Evolutionary conservation across 2,888 invertebrate genomes (phyloP).

Genomic region (Standfussiana lucernea): DNA sequence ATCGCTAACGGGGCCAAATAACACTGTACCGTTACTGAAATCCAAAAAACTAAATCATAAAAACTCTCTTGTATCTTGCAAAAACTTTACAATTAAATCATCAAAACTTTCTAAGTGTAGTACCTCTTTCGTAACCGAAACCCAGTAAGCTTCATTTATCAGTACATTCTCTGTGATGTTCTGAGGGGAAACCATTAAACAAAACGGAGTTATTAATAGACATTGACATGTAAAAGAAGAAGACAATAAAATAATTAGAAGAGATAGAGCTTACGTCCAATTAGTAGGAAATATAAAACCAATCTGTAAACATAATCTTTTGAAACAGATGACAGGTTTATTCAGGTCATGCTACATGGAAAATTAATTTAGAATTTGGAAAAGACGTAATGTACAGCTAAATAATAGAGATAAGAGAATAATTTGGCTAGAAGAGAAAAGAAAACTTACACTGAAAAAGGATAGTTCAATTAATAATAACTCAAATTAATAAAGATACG

Average conservation of each 20-base stretch:
- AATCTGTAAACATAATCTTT: constrained; percentile 85
- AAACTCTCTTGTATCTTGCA: constrained; percentile 90
- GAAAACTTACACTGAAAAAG: constrained; percentile 42
- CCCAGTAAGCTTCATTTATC: constrained; percentile 98
- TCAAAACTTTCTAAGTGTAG: constrained; percentile 92
- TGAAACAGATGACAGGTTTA: constrained; percentile 75
- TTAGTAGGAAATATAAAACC: constrained; percentile 84
- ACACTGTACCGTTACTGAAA: constrained; percentile 90
- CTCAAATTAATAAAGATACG: constrained; percentile 42
- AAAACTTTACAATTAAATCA: constrained; percentile 90
- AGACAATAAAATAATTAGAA: constrained; percentile 74
- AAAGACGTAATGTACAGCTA: constrained; percentile 70
- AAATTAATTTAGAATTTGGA: constrained; percentile 82
- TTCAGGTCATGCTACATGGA: constrained; percentile 81
- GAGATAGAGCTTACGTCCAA: constrained; percentile 86
- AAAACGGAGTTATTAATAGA: constrained; percentile 89
- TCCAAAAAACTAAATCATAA: constrained; percentile 91
- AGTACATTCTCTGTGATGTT: constrained; percentile 98
- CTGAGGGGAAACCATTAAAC: constrained; percentile 94
- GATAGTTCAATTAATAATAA: constrained; percentile 42
- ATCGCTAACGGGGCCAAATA: constrained; percentile 91
- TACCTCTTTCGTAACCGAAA: constrained; percentile 97
- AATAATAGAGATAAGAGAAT: constrained; percentile 70
- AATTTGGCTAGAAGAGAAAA: constrained; percentile 68
- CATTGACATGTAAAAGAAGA: constrained; percentile 78